These are phyloP conservation scores for Menura novaehollandiae DNA, from an alignment of 2,113 vertebrate species.

Conservation along the genomic window DNA sequence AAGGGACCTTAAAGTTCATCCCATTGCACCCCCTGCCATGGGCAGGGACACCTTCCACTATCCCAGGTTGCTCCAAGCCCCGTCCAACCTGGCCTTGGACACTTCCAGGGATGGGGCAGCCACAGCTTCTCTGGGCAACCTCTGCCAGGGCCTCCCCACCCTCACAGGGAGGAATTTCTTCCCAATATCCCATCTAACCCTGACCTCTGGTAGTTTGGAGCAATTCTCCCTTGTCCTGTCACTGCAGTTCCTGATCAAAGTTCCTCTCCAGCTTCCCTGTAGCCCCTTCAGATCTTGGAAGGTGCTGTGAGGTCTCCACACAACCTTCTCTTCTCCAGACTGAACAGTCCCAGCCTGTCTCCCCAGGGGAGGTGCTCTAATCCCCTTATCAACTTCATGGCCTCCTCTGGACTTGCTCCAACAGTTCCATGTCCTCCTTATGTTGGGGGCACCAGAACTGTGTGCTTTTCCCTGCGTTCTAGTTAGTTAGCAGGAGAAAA, in stretches of 20 bases:
- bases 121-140: background rate
- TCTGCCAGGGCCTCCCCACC: background rate
- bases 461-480: background rate
- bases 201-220: fast-evolving
- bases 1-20: fast-evolving
- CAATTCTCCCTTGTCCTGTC: background rate
- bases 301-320: background rate
- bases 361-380: background rate
- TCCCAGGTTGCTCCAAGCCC: background rate
- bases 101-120: background rate
- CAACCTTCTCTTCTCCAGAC: background rate
- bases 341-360: background rate
- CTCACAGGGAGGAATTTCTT: background rate
- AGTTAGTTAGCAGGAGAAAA: background rate
- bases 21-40: fast-evolving
- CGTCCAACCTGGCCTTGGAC: background rate
- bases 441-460: background rate
- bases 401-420: background rate
- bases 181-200: fast-evolving
- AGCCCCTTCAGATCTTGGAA: fast-evolving
- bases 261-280: background rate
- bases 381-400: background rate
- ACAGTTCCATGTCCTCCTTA: background rate
- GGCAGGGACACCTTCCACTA: background rate
- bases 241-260: background rate